Percentiles rank a stretch among this genome's conserved stretches.
Conservation (phyloP, 2,797 vertebrate genomes). For the Nannoperca australis region DNA sequence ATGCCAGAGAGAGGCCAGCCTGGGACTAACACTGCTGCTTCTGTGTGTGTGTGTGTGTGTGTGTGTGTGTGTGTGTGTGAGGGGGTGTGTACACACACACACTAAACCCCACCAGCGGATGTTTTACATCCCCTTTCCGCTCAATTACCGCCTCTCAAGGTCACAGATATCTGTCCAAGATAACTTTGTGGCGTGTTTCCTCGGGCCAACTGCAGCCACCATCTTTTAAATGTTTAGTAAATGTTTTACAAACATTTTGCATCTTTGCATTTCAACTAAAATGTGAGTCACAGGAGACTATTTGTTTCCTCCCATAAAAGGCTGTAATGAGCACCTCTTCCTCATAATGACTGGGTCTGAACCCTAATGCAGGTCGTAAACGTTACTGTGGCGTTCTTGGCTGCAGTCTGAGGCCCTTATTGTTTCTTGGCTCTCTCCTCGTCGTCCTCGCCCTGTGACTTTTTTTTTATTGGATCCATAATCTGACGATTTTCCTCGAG, state of each 20-base stretch:
- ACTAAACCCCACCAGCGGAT: slow-evolving; percentile 82
- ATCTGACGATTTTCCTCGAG: slow-evolving; percentile 51
- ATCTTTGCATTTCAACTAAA: slow-evolving; percentile 61
- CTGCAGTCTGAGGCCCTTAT: slow-evolving; percentile 58
- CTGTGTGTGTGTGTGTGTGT: slow-evolving; percentile 43
- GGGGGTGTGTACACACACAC: slow-evolving; percentile 47
- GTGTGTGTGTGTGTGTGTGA: slow-evolving; percentile 47
- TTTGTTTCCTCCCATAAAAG: slow-evolving; percentile 75
- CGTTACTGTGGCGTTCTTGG: slow-evolving; percentile 64
- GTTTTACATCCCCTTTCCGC: slow-evolving; percentile 83
- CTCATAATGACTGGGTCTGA: slow-evolving; percentile 65
- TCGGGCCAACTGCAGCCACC: slow-evolving; percentile 47
- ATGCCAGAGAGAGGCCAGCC: slow-evolving; percentile 80
- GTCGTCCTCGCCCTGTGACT: slow-evolving; percentile 51
- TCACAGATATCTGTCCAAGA: slow-evolving; percentile 78
- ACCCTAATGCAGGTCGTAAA: slow-evolving; percentile 67
- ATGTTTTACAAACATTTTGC: too few relatives aligned
- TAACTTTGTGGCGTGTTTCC: slow-evolving; percentile 63
- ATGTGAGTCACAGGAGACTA: slow-evolving; percentile 64
- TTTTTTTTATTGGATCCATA: slow-evolving; percentile 58
- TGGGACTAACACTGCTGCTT: slow-evolving; percentile 63
- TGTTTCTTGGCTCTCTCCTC: slow-evolving; percentile 70
- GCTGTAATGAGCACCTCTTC: slow-evolving; percentile 72
- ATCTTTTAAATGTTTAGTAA: slow-evolving; percentile 37
- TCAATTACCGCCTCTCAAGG: slow-evolving; percentile 78